These are phyloP conservation scores for Carposina sasakii DNA, from an alignment of 1,140 invertebrate species.

Conservation along the genomic window DNA sequence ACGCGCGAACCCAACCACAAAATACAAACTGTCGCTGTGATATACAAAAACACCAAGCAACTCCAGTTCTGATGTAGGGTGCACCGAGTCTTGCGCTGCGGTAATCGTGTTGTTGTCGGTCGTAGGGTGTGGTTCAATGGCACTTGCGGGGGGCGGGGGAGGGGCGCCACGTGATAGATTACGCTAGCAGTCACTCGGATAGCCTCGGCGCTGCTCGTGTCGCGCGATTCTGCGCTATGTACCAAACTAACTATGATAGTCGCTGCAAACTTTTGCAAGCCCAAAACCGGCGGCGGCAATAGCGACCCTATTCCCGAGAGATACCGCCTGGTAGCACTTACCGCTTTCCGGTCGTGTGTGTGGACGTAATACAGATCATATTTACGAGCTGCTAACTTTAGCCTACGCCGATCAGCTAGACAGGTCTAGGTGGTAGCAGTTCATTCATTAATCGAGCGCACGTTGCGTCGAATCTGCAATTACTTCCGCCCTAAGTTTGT, in stretches of 20 bases:
- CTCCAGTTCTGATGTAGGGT: too few relatives aligned
- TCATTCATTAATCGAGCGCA: too few relatives aligned
- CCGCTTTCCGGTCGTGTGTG: not conserved
- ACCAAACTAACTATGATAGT: not conserved
- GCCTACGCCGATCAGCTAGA: too few relatives aligned
- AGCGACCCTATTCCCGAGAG: too few relatives aligned
- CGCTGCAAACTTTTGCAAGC: not conserved
- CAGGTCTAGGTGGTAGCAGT: too few relatives aligned
- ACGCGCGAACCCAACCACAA: constrained; percentile 30
- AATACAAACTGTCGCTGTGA: constrained; percentile 44
- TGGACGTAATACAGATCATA: not conserved
- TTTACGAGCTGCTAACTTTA: too few relatives aligned
- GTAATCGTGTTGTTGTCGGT: too few relatives aligned
- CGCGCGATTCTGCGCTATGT: not conserved
- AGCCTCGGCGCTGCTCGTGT: not conserved
- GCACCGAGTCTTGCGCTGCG: too few relatives aligned
- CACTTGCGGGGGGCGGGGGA: constrained; percentile 27
- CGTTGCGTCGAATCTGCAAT: too few relatives aligned
- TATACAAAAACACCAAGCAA: constrained; percentile 62
- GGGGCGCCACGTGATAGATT: constrained; percentile 43
- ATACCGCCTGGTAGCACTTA: too few relatives aligned
- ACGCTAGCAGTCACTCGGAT: constrained; percentile 15
- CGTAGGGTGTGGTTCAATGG: constrained; percentile 44
- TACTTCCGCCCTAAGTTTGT: too few relatives aligned
- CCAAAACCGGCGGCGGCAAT: not conserved